Evolutionary conservation across 2,113 vertebrate species (phyloP).

Genomic region (Pongo pygmaeus): DNA sequence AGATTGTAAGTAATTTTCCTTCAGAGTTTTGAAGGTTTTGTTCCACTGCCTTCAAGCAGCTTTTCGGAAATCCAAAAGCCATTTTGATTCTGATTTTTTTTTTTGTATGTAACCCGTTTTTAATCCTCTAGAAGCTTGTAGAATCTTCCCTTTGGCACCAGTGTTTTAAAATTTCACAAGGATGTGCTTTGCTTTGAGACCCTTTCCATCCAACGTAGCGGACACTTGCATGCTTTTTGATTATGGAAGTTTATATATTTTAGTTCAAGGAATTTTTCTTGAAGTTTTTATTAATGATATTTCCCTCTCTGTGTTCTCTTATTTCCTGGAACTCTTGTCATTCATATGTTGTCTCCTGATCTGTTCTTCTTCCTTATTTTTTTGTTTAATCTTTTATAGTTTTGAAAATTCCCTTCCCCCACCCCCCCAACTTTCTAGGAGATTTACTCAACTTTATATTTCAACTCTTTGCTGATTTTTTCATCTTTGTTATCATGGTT

Average conservation of each 20-base stretch:
- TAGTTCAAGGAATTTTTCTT: not conserved
- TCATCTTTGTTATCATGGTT: not conserved
- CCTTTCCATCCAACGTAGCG: not conserved
- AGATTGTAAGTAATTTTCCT: not conserved
- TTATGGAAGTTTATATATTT: not conserved
- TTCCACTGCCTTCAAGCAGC: not conserved
- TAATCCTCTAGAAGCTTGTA: not conserved
- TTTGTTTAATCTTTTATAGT: not conserved
- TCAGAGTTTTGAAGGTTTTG: not conserved
- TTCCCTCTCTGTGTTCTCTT: not conserved
- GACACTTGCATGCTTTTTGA: not conserved
- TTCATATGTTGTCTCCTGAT: not conserved
- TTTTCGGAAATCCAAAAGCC: not conserved
- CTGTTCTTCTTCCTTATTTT: not conserved
- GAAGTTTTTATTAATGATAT: not conserved
- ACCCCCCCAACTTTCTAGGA: rapidly evolving
- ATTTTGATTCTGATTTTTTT: not conserved
- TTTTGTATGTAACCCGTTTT: not conserved
- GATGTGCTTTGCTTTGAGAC: not conserved
- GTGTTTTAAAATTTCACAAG: not conserved
- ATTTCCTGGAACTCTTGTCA: not conserved
- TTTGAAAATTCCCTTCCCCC: not conserved
- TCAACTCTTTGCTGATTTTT: not conserved
- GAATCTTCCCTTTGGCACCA: not conserved
- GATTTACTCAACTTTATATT: not conserved